Conservation (phyloP, 1,140 invertebrate genomes). For the Aphaenogaster rudis region DNA sequence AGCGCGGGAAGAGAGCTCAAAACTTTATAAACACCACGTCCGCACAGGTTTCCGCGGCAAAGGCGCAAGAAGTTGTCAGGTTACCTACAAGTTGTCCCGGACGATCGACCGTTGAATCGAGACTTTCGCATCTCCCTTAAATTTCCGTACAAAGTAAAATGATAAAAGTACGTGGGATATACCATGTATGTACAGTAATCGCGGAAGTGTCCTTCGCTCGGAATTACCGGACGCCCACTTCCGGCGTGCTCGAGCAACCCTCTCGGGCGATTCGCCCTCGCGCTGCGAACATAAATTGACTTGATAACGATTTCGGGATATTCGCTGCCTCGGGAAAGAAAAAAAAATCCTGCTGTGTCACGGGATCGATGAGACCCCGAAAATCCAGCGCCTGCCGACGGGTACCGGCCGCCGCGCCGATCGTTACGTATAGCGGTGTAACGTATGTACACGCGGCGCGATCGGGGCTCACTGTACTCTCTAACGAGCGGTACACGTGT, state of each 20-base stretch:
- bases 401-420: conserved; percentile 61
- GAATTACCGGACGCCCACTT: conserved; percentile 45
- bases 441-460: conserved; percentile 43
- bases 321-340: neutral
- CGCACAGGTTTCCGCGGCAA: conserved; percentile 11
- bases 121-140: neutral
- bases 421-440: conserved; percentile 76
- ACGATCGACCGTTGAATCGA: neutral
- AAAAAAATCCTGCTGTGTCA: conserved; percentile 10
- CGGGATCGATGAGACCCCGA: conserved; percentile 2
- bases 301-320: conserved; percentile 36
- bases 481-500: conserved; percentile 82
- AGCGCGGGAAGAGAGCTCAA: conserved; percentile 57
- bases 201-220: neutral
- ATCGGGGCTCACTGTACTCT: conserved; percentile 64
- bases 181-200: neutral
- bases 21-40: conserved; percentile 65
- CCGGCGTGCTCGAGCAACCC: conserved; percentile 37
- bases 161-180: neutral
- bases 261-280: conserved; percentile 27
- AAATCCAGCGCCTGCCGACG: neutral
- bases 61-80: neutral
- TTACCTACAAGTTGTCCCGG: neutral
- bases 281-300: conserved; percentile 32
- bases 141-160: neutral